Conservation (phyloP, 2,113 vertebrate species). For the Aix galericulata region DNA sequence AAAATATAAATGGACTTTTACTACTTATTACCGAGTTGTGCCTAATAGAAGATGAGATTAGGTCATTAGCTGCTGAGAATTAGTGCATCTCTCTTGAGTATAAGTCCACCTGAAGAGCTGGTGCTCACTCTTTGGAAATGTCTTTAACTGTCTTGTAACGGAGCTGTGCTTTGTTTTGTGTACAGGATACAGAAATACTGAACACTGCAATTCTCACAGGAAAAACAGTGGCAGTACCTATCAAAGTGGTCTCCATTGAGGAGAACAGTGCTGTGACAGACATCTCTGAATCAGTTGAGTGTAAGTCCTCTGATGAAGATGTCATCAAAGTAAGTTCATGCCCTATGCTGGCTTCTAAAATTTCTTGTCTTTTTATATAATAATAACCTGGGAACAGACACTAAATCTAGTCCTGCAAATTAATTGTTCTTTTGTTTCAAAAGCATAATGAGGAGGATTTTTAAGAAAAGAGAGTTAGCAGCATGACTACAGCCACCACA, state of each 20-base stretch:
- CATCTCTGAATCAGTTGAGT: conserved; percentile 89
- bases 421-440: not conserved
- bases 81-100: not conserved
- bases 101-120: not conserved
- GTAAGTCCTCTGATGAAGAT: conserved; percentile 87
- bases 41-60: rapidly evolving
- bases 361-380: rapidly evolving
- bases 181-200: conserved; percentile 90
- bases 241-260: conserved; percentile 90
- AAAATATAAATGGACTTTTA: not conserved
- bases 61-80: not conserved
- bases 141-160: not conserved
- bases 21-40: rapidly evolving
- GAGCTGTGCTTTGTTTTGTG: not conserved
- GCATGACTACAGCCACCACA: not conserved
- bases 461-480: not conserved
- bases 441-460: not conserved
- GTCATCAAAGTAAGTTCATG: conserved; percentile 87
- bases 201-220: conserved; percentile 95
- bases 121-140: not conserved
- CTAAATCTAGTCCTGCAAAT: not conserved
- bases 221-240: conserved; percentile 87
- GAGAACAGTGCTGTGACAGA: conserved; percentile 82
- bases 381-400: not conserved
- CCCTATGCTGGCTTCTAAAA: not conserved